These are phyloP conservation scores for Poecile montanus DNA, from an alignment of 2,797 vertebrate genomes.

Conservation along the genomic window DNA sequence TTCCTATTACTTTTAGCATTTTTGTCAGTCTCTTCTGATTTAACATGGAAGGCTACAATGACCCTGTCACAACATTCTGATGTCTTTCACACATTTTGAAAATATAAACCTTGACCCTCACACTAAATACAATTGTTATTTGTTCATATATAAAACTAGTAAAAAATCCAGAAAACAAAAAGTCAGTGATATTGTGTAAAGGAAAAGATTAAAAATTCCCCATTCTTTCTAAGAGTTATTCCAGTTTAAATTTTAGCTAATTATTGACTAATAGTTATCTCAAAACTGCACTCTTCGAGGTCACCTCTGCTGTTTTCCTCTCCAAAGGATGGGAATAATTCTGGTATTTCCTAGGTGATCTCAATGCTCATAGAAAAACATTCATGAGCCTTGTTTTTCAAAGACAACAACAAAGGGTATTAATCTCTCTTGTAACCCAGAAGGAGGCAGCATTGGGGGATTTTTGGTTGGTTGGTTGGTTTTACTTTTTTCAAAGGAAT, in stretches of 20 bases:
- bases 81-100: neutral
- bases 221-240: neutral
- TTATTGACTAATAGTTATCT: neutral
- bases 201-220: neutral
- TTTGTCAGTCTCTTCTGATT: neutral
- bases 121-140: neutral
- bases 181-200: accelerated
- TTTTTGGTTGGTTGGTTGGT: neutral
- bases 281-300: neutral
- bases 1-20: neutral
- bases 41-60: neutral
- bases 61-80: neutral
- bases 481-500: neutral
- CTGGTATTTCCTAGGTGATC: neutral
- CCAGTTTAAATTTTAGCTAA: neutral
- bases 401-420: neutral
- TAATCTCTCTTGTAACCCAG: neutral
- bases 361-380: neutral
- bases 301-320: neutral
- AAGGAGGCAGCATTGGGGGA: accelerated
- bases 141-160: neutral
- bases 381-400: neutral
- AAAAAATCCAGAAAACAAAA: accelerated
- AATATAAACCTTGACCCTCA: neutral
- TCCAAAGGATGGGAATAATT: neutral